Percentiles rank a stretch among this genome's conserved stretches.
phyloP scores from a whole-genome alignment of 2,113 vertebrate genomes.

The Origma solitaria region DNA sequence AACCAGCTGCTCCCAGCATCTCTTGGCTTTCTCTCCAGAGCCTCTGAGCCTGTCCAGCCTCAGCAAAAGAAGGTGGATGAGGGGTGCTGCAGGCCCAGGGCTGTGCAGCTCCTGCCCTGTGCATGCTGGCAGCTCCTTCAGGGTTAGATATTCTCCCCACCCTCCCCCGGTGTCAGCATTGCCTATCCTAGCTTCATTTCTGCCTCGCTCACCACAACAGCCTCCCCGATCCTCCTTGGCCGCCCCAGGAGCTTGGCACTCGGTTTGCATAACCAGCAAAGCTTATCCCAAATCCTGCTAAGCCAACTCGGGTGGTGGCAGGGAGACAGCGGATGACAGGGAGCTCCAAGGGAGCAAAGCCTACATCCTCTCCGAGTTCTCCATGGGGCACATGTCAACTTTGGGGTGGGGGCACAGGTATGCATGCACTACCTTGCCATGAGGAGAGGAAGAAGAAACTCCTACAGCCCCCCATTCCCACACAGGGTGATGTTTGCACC shows the following conservation, averaged over 20 bases:
- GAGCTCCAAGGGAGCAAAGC: neutral
- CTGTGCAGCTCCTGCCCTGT: neutral
- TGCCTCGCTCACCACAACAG: neutral
- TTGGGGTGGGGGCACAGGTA: neutral
- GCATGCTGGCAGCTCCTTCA: neutral
- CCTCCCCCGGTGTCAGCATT: neutral
- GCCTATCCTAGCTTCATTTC: neutral
- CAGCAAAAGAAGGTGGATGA: neutral
- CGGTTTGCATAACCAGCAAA: neutral
- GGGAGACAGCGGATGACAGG: neutral
- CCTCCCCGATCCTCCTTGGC: neutral
- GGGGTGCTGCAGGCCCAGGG: neutral
- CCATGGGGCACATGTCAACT: neutral
- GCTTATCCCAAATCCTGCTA: slow-evolving; percentile 32
- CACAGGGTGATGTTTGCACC: neutral
- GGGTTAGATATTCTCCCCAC: neutral
- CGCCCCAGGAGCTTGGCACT: neutral
- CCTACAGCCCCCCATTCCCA: neutral
- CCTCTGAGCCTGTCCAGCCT: neutral
- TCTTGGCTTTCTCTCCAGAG: neutral
- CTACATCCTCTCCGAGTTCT: neutral
- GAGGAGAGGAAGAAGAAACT: neutral
- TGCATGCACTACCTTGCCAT: neutral
- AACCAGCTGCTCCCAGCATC: neutral
- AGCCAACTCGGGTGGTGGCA: neutral